Conservation (phyloP, 2,113 vertebrate genomes). For the Eulemur rufifrons region DNA sequence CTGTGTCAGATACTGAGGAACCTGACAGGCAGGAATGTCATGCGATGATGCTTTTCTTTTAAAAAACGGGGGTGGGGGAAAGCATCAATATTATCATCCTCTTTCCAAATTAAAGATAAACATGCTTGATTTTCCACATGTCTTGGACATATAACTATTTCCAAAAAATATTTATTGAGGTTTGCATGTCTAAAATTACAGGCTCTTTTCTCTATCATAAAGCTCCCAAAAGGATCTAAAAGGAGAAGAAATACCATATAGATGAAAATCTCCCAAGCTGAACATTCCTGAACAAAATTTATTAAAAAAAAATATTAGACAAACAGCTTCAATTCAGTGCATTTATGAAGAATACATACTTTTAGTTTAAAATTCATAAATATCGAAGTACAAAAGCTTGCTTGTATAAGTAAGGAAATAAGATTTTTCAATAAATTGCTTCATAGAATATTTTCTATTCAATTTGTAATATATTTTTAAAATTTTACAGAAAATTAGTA, state of each 20-base stretch:
- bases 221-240: conserved; percentile 1
- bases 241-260: background rate
- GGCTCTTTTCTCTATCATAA: conserved; percentile 2
- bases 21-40: too few species aligned
- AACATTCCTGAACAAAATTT: conserved; percentile 48
- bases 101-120: conserved; percentile 19
- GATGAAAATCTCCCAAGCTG: conserved; percentile 38
- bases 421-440: conserved; percentile 72
- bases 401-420: conserved; percentile 53
- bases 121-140: background rate
- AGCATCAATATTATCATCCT: background rate
- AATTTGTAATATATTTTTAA: conserved; percentile 59
- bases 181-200: background rate
- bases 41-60: background rate
- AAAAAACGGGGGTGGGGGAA: background rate
- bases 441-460: conserved; percentile 69
- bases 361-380: conserved; percentile 52
- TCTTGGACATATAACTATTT: background rate
- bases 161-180: conserved; percentile 45
- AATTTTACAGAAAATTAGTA: conserved; percentile 16
- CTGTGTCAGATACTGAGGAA: background rate
- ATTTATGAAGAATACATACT: background rate
- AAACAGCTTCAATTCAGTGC: background rate
- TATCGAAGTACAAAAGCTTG: background rate
- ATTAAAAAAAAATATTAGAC: background rate